Evolutionary conservation across 2,797 vertebrate genomes (phyloP).

Genomic region (Pempheris klunzingeri): DNA sequence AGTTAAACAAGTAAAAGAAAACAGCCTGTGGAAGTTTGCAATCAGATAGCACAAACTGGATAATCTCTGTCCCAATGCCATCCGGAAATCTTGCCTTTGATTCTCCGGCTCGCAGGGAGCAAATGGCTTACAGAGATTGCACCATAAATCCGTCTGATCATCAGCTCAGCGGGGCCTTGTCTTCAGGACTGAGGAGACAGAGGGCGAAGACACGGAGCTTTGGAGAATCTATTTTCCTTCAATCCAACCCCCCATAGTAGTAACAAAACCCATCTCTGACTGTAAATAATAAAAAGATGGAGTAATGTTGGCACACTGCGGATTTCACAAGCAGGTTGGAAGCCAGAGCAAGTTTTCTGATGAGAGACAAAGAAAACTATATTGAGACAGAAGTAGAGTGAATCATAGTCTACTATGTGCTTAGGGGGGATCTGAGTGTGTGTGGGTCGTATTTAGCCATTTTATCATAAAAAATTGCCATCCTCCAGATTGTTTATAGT

Average conservation of each 20-base stretch:
- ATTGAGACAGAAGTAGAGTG: constrained; percentile 29
- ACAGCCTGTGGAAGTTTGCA: constrained; percentile 82
- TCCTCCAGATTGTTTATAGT: constrained; percentile 53
- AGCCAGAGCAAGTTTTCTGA: constrained; percentile 40
- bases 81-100: constrained; percentile 85
- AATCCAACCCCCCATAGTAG: constrained; percentile 56
- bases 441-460: not conserved
- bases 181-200: constrained; percentile 62
- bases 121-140: constrained; percentile 84
- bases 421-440: constrained; percentile 11
- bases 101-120: constrained; percentile 77
- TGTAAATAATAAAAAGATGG: constrained; percentile 68
- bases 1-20: constrained; percentile 69
- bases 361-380: constrained; percentile 49
- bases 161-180: constrained; percentile 71
- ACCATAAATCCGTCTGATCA: constrained; percentile 78
- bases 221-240: constrained; percentile 55
- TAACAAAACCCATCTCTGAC: constrained; percentile 62
- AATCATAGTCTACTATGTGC: constrained; percentile 22
- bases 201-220: constrained; percentile 59
- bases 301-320: constrained; percentile 53
- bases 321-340: constrained; percentile 64
- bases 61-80: constrained; percentile 83
- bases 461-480: constrained; percentile 16
- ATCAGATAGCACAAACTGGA: constrained; percentile 84